Conservation (phyloP, 2,113 vertebrate species). For the Ancistrus triradiatus region DNA sequence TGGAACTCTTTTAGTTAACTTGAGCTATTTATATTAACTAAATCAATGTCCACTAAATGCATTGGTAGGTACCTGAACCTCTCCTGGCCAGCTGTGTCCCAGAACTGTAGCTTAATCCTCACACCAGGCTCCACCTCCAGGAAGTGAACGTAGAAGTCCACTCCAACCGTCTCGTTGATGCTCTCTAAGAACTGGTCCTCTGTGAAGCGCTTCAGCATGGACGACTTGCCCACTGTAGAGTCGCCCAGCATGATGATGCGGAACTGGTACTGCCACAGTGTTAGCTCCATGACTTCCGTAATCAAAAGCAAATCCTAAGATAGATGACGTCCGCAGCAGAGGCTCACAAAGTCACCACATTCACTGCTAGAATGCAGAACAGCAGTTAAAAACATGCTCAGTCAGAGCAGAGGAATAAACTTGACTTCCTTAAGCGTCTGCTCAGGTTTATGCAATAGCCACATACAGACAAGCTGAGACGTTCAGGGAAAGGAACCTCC, state of each 20-base stretch:
- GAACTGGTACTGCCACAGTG: constrained; percentile 83
- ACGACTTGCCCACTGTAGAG: constrained; percentile 82
- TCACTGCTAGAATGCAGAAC: constrained; percentile 38
- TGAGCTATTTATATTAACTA: too few relatives aligned
- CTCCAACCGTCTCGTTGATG: constrained; percentile 76
- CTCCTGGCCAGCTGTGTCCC: constrained; percentile 86
- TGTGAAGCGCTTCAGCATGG: constrained; percentile 74
- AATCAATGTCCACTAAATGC: too few relatives aligned
- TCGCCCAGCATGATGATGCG: constrained; percentile 83
- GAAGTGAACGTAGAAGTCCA: constrained; percentile 81
- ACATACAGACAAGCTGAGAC: constrained; percentile 4
- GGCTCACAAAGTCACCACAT: constrained; percentile 11
- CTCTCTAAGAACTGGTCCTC: constrained; percentile 74
- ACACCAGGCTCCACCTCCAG: constrained; percentile 76
- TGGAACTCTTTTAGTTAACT: too few relatives aligned
- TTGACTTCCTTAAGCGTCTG: too few relatives aligned
- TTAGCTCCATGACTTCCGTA: constrained; percentile 57
- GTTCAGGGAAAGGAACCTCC: constrained; percentile 51
- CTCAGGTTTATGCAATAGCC: constrained; percentile 5
- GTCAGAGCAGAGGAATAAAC: constrained; percentile 1
- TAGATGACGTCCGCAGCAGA: not conserved
- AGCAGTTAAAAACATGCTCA: constrained; percentile 21
- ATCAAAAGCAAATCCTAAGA: not conserved
- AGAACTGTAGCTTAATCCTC: constrained; percentile 82
- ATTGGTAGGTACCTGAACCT: constrained; percentile 85